Evolutionary conservation across 2,113 vertebrate species (phyloP).

Genomic region (Dromas ardeola): DNA sequence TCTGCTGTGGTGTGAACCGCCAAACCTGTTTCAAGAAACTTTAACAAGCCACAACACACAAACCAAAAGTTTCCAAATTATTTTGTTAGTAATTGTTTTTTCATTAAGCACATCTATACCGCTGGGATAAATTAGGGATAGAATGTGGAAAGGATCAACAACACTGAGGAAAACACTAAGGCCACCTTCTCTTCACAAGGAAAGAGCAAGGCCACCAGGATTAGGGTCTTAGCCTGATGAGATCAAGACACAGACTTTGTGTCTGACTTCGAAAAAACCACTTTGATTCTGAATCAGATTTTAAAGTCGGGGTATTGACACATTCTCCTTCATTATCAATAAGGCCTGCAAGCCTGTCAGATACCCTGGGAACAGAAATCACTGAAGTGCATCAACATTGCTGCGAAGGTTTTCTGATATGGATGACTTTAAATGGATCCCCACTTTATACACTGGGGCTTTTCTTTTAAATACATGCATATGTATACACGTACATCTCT

Average conservation of each 20-base stretch:
- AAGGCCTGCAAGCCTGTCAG: background rate
- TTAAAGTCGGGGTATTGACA: background rate
- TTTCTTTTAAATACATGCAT: background rate
- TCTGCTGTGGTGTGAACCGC: background rate
- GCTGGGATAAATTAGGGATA: background rate
- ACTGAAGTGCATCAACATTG: background rate
- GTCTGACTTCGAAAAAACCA: background rate
- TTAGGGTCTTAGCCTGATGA: background rate
- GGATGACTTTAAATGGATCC: background rate
- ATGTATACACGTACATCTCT: background rate
- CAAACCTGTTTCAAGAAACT: background rate
- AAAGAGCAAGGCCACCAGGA: background rate
- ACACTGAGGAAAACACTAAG: background rate
- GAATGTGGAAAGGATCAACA: background rate
- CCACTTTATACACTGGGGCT: background rate
- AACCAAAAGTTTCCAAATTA: background rate
- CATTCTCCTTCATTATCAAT: background rate
- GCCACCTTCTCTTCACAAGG: background rate
- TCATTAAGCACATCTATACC: background rate
- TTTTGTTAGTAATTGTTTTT: background rate
- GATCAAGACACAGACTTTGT: background rate
- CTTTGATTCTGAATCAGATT: background rate
- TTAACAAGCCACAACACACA: background rate
- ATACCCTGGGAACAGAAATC: background rate
- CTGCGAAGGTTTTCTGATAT: background rate